These are phyloP conservation scores for Apogon hyalosoma DNA, from an alignment of 2,797 vertebrate species.

Conservation along the genomic window DNA sequence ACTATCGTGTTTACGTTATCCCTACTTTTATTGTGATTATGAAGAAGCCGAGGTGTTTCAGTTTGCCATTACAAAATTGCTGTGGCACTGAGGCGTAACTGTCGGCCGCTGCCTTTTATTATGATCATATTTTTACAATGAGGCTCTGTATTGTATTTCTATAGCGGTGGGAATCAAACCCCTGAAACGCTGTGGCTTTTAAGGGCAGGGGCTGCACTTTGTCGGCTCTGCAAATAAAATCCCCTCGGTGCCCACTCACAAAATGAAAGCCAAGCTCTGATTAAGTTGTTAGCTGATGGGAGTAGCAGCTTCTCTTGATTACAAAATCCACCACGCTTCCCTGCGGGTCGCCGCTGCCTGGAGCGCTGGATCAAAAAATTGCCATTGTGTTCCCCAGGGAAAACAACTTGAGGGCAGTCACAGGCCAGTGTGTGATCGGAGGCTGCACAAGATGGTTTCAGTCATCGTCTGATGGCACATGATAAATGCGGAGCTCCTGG, in stretches of 20 bases:
- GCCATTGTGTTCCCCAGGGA: conserved; percentile 1
- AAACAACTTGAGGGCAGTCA: neutral
- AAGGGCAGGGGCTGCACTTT: conserved; percentile 5
- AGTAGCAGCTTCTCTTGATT: conserved; percentile 58
- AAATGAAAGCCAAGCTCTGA: conserved; percentile 59
- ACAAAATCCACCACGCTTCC: conserved; percentile 33
- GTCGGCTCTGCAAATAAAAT: conserved; percentile 28
- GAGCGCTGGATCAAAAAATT: conserved; percentile 27
- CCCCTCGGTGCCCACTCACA: conserved; percentile 29
- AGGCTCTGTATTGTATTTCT: conserved; percentile 12
- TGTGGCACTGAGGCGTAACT: neutral
- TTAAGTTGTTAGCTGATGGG: conserved; percentile 53
- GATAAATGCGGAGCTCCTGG: conserved; percentile 12
- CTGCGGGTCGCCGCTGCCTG: conserved; percentile 24
- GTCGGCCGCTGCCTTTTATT: neutral
- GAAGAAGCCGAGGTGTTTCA: conserved; percentile 4
- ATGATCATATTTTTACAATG: neutral
- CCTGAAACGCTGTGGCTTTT: neutral
- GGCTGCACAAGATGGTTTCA: conserved; percentile 7
- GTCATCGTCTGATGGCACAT: conserved; percentile 10
- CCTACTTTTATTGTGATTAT: conserved; percentile 11
- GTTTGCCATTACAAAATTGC: conserved; percentile 12
- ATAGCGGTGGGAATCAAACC: neutral
- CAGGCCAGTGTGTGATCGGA: conserved; percentile 3
- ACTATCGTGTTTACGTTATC: neutral